Conservation (phyloP, 2,797 vertebrate genomes). For the Rallus crepitans region DNA sequence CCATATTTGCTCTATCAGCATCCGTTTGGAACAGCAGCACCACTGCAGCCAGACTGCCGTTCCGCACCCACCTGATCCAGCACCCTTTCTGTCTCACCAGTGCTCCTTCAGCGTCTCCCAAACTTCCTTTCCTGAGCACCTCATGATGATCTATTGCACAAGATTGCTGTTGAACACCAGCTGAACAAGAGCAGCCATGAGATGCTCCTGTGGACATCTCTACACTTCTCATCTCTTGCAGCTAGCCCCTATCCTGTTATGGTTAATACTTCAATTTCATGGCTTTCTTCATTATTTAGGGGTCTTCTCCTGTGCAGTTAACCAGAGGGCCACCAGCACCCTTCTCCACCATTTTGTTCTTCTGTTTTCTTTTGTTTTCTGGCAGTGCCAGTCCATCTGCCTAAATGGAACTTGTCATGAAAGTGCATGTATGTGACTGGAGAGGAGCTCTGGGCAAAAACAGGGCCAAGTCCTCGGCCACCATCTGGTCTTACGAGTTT, state of each 20-base stretch:
- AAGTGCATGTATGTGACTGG: neutral
- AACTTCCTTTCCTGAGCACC: neutral
- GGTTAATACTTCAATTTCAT: neutral
- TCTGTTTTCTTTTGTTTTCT: neutral
- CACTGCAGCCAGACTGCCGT: neutral
- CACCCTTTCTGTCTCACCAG: accelerated
- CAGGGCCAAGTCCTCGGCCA: neutral
- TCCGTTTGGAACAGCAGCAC: neutral
- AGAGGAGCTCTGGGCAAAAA: neutral
- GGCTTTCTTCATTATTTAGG: neutral
- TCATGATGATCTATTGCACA: neutral
- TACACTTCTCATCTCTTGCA: neutral
- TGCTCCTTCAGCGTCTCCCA: neutral
- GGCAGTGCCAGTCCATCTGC: neutral
- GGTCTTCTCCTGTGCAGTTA: neutral
- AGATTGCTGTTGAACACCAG: neutral
- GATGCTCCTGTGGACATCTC: neutral
- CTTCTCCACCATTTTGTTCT: neutral
- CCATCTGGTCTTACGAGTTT: neutral
- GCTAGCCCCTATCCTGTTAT: neutral
- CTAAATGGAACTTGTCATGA: accelerated
- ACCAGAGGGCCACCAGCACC: neutral
- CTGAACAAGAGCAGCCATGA: neutral
- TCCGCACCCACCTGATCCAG: accelerated
- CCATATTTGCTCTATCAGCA: neutral